Percentiles rank a stretch among this genome's conserved stretches.
Conservation (phyloP, 2,888 invertebrate species). For the Lissonota sp. region DNA sequence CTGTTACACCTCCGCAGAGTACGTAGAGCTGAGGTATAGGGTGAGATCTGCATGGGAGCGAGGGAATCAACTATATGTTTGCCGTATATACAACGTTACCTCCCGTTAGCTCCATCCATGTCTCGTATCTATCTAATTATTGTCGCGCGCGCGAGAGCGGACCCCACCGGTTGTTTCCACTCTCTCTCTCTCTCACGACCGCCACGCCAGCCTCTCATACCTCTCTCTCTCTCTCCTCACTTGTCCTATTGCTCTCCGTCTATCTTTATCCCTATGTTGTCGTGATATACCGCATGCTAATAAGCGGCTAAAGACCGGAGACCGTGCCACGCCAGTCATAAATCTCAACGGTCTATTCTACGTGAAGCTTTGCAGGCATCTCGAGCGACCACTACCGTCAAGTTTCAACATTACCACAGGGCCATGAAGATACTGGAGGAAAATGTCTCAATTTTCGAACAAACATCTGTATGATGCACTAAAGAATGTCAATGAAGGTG, state of each 20-base stretch:
- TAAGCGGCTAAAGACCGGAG: slow-evolving; percentile 83
- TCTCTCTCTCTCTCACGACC: slow-evolving; percentile 26
- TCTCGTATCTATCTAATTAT: slow-evolving; percentile 84
- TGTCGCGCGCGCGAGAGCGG: slow-evolving; percentile 74
- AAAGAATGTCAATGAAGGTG: neutral
- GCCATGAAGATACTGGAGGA: neutral
- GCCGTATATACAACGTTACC: slow-evolving; percentile 54
- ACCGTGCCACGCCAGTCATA: slow-evolving; percentile 79
- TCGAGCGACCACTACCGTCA: slow-evolving; percentile 32
- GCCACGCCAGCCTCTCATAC: slow-evolving; percentile 60
- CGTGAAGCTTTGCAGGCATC: slow-evolving; percentile 43
- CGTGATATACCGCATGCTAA: slow-evolving; percentile 84
- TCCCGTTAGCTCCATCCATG: slow-evolving; percentile 74
- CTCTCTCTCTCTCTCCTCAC: slow-evolving; percentile 26
- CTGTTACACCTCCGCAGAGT: slow-evolving; percentile 21
- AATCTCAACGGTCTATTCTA: slow-evolving; percentile 81
- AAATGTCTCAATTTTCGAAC: slow-evolving; percentile 18
- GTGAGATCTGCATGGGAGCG: slow-evolving; percentile 46
- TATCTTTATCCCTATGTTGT: slow-evolving; percentile 66
- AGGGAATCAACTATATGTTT: slow-evolving; percentile 57
- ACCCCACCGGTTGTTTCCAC: slow-evolving; percentile 71
- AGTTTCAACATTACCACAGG: slow-evolving; percentile 23
- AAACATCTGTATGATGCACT: neutral
- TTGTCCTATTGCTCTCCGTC: slow-evolving; percentile 29
- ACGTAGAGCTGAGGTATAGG: slow-evolving; percentile 47